Evolutionary conservation across 2,888 invertebrate species (phyloP).

Genomic region (Perizoma affinitatum): DNA sequence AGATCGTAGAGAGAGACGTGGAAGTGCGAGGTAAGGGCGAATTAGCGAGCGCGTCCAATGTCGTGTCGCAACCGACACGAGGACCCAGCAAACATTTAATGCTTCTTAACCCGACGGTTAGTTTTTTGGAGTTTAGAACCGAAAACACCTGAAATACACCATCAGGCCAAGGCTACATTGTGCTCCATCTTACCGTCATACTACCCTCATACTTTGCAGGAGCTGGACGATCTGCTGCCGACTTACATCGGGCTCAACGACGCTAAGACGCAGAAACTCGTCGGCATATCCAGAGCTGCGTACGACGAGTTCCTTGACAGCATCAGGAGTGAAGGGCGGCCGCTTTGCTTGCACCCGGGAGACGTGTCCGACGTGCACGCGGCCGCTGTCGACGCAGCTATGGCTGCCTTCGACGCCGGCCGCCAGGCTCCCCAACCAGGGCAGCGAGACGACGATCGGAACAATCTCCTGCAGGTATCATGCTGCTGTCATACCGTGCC

Average conservation of each 20-base stretch:
- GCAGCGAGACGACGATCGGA: slow-evolving; percentile 28
- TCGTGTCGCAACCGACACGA: too few species aligned
- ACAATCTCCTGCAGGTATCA: slow-evolving; percentile 30
- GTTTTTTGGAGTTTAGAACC: too few species aligned
- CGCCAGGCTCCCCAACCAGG: slow-evolving; percentile 25
- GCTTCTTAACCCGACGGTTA: too few species aligned
- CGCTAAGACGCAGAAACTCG: slow-evolving; percentile 40
- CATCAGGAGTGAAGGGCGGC: slow-evolving; percentile 10
- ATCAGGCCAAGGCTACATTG: too few species aligned
- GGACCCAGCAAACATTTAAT: too few species aligned
- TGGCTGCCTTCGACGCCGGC: slow-evolving; percentile 22
- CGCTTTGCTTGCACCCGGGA: slow-evolving; percentile 37
- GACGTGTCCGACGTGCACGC: slow-evolving; percentile 34
- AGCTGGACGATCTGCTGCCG: slow-evolving; percentile 40
- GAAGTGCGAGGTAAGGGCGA: too few species aligned
- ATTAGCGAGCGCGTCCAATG: too few species aligned
- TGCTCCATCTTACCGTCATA: background rate
- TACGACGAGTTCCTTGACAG: slow-evolving; percentile 36
- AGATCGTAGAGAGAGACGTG: too few species aligned
- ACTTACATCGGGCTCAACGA: slow-evolving; percentile 44
- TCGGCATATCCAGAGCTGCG: slow-evolving; percentile 32
- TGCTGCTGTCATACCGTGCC: background rate
- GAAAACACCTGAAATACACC: too few species aligned
- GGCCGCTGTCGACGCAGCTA: slow-evolving; percentile 27
- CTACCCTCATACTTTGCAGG: slow-evolving; percentile 34